These are phyloP conservation scores for Lottia scabra DNA, from an alignment of 2,888 invertebrate species.

Conservation along the genomic window DNA sequence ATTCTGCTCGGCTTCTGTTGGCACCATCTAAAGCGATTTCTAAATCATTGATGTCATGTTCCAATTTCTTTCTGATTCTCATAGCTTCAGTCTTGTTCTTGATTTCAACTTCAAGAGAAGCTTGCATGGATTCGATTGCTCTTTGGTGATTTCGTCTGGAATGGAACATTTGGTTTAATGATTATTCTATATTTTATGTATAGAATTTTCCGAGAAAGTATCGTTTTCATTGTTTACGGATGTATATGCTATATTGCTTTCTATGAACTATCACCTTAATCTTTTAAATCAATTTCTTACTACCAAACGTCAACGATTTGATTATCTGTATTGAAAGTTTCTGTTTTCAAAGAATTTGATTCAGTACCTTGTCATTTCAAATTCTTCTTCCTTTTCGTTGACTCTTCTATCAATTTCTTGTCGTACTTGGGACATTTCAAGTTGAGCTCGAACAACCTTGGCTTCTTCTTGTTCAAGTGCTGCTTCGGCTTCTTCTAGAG, in stretches of 20 bases:
- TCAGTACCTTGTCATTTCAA: slow-evolving; percentile 86
- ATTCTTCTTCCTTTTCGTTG: slow-evolving; percentile 99
- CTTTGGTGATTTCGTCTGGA: slow-evolving; percentile 97
- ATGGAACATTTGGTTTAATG: not conserved
- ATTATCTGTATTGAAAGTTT: no score
- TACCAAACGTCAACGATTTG: no score
- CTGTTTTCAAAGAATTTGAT: no score
- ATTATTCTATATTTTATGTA: not conserved
- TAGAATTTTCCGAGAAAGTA: no score
- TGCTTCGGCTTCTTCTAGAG: slow-evolving; percentile 97
- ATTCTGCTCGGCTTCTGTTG: slow-evolving; percentile 97
- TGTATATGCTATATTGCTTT: no score
- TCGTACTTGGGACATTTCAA: slow-evolving; percentile 96
- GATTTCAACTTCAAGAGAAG: slow-evolving; percentile 97
- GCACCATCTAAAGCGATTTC: slow-evolving; percentile 87
- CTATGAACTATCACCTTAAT: no score
- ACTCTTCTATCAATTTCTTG: slow-evolving; percentile 99
- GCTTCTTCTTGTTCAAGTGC: slow-evolving; percentile 93
- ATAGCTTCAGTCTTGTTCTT: slow-evolving; percentile 73
- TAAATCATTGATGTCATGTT: not conserved
- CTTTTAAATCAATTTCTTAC: no score
- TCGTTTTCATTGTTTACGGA: no score
- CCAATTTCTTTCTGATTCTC: not conserved
- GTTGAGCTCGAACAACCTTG: slow-evolving; percentile 78
- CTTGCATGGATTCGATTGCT: slow-evolving; percentile 99